A percentile compares a stretch with the other conserved stretches of the same genome.
phyloP scores from a whole-genome alignment of 2,888 invertebrate species.

The Lithophane leautieri region DNA sequence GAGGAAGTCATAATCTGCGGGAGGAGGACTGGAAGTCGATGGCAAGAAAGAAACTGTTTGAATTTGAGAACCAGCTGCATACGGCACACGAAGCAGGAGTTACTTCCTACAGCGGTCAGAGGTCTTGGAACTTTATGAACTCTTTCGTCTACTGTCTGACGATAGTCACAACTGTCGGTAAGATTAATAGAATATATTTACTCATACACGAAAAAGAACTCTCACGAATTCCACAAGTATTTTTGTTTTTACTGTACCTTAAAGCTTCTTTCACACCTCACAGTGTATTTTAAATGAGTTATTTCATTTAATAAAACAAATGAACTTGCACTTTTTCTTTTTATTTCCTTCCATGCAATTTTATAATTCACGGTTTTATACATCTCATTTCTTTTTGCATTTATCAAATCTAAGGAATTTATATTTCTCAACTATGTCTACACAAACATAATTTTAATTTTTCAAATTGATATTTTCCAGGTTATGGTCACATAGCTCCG shows the following conservation, averaged over 20 bases:
- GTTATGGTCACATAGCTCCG: conserved; percentile 99
- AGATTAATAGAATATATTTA: conserved; percentile 74
- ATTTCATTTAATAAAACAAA: conserved; percentile 40
- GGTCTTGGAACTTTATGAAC: conserved; percentile 97
- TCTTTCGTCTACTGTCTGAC: conserved; percentile 96
- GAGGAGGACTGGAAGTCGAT: conserved; percentile 97
- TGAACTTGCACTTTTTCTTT: conserved; percentile 20
- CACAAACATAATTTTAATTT: conserved; percentile 3
- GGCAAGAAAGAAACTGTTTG: conserved; percentile 94
- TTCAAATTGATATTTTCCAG: conserved; percentile 87
- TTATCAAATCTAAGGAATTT: not conserved
- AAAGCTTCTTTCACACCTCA: not conserved
- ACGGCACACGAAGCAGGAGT: conserved; percentile 96
- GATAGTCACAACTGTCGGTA: conserved; percentile 97
- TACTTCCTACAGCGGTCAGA: conserved; percentile 95
- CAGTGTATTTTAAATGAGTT: not conserved
- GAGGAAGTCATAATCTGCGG: conserved; percentile 94
- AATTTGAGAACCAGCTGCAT: conserved; percentile 96
- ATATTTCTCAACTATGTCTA: not conserved
- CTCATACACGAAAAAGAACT: not conserved
- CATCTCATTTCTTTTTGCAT: not conserved
- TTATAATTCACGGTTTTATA: not conserved
- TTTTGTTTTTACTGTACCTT: not conserved
- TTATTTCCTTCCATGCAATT: conserved; percentile 22
- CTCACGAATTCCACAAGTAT: not conserved